Conservation (phyloP, 2,113 vertebrate species). For the Takifugu bimaculatus region DNA sequence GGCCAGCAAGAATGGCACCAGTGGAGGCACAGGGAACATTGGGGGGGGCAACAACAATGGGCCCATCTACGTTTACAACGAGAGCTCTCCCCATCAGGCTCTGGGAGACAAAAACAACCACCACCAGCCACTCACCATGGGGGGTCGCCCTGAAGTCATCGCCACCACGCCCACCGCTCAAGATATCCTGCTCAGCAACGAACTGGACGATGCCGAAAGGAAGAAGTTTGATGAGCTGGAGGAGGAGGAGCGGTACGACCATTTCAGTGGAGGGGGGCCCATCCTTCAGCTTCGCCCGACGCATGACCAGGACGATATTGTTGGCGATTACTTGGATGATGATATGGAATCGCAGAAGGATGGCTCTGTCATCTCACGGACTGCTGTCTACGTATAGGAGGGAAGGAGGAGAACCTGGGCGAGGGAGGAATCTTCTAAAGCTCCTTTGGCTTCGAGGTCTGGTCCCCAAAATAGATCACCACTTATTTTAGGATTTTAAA, state of each 20-base stretch:
- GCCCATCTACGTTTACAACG: slow-evolving; percentile 72
- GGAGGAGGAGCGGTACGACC: slow-evolving; percentile 77
- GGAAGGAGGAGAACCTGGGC: neutral
- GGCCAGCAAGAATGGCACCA: slow-evolving; percentile 73
- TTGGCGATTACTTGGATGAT: slow-evolving; percentile 76
- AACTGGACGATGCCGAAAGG: slow-evolving; percentile 73
- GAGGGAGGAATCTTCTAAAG: slow-evolving; percentile 22
- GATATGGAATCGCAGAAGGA: slow-evolving; percentile 91
- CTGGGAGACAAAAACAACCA: slow-evolving; percentile 73
- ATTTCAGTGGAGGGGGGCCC: slow-evolving; percentile 71
- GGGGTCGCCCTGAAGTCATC: slow-evolving; percentile 47
- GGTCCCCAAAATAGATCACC: slow-evolving; percentile 44
- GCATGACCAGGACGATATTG: slow-evolving; percentile 53
- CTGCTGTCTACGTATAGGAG: slow-evolving; percentile 85
- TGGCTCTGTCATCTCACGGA: slow-evolving; percentile 87
- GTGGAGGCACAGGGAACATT: slow-evolving; percentile 48
- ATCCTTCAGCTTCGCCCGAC: slow-evolving; percentile 71
- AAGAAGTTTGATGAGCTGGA: slow-evolving; percentile 79
- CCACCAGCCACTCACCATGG: slow-evolving; percentile 61
- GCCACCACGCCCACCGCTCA: slow-evolving; percentile 68
- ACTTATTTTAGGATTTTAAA: slow-evolving; percentile 67
- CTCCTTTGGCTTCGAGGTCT: slow-evolving; percentile 35
- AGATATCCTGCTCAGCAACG: slow-evolving; percentile 74
- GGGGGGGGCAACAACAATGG: slow-evolving; percentile 73
- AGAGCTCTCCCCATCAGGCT: slow-evolving; percentile 62